Evolutionary conservation across 2,888 invertebrate species (phyloP), one percentile per base, ranked within the genome.

Genomic region (Strigamia transsilvanica): DNA sequence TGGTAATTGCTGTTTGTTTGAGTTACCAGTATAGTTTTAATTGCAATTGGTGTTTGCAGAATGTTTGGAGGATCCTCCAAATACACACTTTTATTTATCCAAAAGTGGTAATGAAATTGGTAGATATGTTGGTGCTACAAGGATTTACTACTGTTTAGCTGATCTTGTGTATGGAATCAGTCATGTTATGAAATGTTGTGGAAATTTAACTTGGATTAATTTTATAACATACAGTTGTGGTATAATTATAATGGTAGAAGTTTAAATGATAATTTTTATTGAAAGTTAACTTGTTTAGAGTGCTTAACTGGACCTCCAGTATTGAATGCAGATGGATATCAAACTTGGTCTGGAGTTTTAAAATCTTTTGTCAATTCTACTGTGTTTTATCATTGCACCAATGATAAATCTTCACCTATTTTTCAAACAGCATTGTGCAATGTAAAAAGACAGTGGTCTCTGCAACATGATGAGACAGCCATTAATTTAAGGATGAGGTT

Each of bases 111-210:
- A 32, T 73, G 12, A 73, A 73, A 73, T 23, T 10, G 13, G 13
- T 15, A 73, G 32, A 32, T 7, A 73, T 73, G 32, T 73, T 32
- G 73, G 73, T 10, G 7, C 73, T 4, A 73, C 73, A 32, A 73
- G 73, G n/a, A 73, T n/a, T 23, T 73, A 73, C 13, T 73, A 73
- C n/a, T 73, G 73, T 73, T 73, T 73, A 73, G 7, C 73, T 27
- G 73, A 73, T 27, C 73, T 27, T 3, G 32, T 4, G 32, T 73
- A 73, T 32, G 73, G 73, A 12, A 73, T 73, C 10, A 73, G 73
- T 27, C 73, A 73, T 32, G 32, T 73, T 15, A 12, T 73, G 27
- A 27, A 73, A n/a, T 73, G 73, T 32, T n/a, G 10, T 32, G 73
- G 73, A 27, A 73, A 73, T 73, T 23, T 23, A 32, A 73, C 73